Evolutionary conservation across 2,797 vertebrate genomes (phyloP).

Genomic region (Syngnathus acus): DNA sequence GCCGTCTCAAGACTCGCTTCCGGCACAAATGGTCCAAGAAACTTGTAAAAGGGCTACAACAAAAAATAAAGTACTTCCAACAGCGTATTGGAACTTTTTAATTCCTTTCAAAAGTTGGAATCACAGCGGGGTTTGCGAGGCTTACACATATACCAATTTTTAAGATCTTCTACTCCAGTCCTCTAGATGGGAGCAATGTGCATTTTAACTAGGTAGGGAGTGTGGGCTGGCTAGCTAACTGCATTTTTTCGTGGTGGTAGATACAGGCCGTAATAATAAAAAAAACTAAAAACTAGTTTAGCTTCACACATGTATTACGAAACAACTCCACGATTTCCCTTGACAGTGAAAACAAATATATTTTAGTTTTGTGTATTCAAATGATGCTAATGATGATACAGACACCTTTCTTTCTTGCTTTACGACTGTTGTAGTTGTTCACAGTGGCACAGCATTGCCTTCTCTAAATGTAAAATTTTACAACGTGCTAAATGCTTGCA

Average conservation of each 20-base stretch:
- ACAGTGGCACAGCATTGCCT: background rate
- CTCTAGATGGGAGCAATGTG: too few relatives aligned
- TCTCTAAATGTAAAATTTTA: background rate
- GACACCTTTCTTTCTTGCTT: background rate
- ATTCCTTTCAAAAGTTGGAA: conserved; percentile 23
- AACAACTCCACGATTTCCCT: too few relatives aligned
- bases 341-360: too few relatives aligned
- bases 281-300: too few relatives aligned
- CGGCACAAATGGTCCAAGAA: conserved; percentile 60
- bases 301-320: too few relatives aligned
- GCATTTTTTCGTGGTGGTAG: too few relatives aligned
- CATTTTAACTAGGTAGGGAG: too few relatives aligned
- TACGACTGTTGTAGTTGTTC: background rate
- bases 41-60: conserved; percentile 46
- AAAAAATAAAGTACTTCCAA: conserved; percentile 38
- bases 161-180: too few relatives aligned
- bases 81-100: conserved; percentile 32
- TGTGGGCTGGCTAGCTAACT: too few relatives aligned
- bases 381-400: background rate
- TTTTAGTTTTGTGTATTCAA: too few relatives aligned
- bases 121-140: background rate
- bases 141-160: background rate
- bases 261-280: too few relatives aligned
- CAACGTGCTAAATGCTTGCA: background rate
- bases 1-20: conserved; percentile 57